Evolutionary conservation across 2,113 vertebrate species (phyloP).

Genomic region (Gorsachius goisagi): DNA sequence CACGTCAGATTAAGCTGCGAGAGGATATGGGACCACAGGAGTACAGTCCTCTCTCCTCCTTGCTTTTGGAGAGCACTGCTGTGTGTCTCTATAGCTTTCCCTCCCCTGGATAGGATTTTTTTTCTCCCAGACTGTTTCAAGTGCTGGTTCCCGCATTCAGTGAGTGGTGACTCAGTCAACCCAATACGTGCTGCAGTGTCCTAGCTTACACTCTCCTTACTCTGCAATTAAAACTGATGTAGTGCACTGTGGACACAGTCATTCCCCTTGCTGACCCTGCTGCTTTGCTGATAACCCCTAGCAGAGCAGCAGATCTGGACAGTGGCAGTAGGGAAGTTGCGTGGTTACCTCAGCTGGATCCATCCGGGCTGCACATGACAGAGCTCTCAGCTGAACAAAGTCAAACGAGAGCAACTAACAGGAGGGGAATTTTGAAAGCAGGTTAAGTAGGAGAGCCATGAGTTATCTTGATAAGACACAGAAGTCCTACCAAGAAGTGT

Average conservation of each 20-base stretch:
- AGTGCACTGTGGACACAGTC: background rate
- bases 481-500: background rate
- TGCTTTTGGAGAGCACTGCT: background rate
- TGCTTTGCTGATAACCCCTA: background rate
- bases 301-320: background rate
- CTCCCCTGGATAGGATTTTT: background rate
- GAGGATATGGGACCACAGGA: background rate
- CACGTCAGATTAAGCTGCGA: background rate
- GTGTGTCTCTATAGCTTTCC: background rate
- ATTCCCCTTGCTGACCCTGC: background rate
- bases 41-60: background rate
- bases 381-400: background rate
- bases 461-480: background rate
- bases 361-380: fast-evolving
- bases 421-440: background rate
- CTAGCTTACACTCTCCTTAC: background rate
- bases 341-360: background rate
- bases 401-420: background rate
- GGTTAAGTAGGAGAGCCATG: background rate
- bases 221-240: background rate
- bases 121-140: background rate
- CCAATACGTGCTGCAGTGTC: background rate
- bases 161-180: background rate
- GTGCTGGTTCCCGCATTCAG: background rate
- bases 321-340: background rate